These are phyloP conservation scores for Amphiprion percula DNA, from an alignment of 2,113 vertebrate species.

Conservation along the genomic window DNA sequence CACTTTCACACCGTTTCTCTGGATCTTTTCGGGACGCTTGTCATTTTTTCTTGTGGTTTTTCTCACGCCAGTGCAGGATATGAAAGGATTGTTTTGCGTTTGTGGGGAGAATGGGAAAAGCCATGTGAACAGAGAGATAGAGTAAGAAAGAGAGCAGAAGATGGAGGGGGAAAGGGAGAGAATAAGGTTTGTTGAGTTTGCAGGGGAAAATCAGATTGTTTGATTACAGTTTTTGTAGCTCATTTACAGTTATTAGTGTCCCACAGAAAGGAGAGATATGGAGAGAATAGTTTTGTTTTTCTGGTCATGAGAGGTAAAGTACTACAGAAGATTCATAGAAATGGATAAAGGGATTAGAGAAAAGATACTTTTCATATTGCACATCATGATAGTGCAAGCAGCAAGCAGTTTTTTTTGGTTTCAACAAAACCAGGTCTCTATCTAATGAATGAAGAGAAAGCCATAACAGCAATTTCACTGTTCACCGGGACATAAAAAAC, in stretches of 20 bases:
- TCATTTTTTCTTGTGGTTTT: constrained; percentile 71
- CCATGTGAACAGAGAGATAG: constrained; percentile 9
- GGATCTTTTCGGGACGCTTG: constrained; percentile 57
- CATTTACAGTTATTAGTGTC: neutral
- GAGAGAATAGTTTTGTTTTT: neutral
- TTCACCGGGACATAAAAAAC: no score
- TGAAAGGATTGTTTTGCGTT: constrained; percentile 71
- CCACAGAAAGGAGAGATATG: neutral
- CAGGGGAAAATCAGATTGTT: constrained; percentile 19
- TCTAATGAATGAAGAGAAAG: no score
- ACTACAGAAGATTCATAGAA: neutral
- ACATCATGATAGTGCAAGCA: no score
- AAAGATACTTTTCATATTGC: no score
- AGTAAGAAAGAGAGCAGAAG: neutral
- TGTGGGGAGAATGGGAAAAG: constrained; percentile 44
- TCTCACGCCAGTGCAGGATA: constrained; percentile 76
- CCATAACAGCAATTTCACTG: no score
- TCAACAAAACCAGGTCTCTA: no score
- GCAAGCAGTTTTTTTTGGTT: no score
- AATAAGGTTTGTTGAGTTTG: neutral
- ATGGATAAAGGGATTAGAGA: neutral
- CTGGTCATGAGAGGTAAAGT: neutral
- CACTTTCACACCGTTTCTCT: constrained; percentile 73
- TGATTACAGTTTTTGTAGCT: constrained; percentile 26
- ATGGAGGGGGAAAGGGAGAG: constrained; percentile 1